Evolutionary conservation across 2,888 invertebrate genomes (phyloP), one percentile per base, ranked within the genome.

Genomic region (Latrodectus hesperus): DNA sequence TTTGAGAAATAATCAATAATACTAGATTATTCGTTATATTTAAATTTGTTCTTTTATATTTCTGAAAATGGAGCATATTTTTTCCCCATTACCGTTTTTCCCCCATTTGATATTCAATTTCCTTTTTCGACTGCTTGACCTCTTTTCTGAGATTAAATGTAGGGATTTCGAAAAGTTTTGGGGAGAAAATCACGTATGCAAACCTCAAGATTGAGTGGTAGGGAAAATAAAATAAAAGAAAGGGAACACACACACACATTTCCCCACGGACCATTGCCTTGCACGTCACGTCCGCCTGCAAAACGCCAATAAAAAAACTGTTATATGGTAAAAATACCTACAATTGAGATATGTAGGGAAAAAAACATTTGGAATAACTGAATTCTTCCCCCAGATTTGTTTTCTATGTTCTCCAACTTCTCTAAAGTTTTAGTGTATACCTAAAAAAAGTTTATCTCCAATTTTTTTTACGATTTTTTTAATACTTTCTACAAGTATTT

Each of bases 61-160:
- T 38, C 38, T 38, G 38, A 4, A 38, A 38, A 38, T 4, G 38
- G 38, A 38, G 38, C 38, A 38, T 38, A 38, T 38, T 38, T 38
- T 38, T 38, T 38, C 38, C 38, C 38, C 38, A 38, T 38, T 38
- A 38, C 38, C 71, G 49, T 60, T 72, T 71, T 64, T 55, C 17
- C 49, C 16, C 52, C 55, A 79, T 71, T 79, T 60, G 68, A 68
- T 82, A 82, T 82, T 80, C 80, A 72, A 64, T n/a, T 12, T 22
- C 75, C 74, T 49, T n/a, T 49, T 11, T n/a, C 16, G 17, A 65
- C 67, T 67, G 51, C 52, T 51, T 16, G 51, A 51, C 53, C 49
- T 17, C 11, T 52, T 51, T 51, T 81, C 65, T 51, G 68, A n/a
- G 49, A 81, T 81, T 81, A 73, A 76, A 70, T 83, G 76, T 83